Base-by-base conservation (phyloP, 2,888 invertebrate genomes). In the Meteorus colon region DNA sequence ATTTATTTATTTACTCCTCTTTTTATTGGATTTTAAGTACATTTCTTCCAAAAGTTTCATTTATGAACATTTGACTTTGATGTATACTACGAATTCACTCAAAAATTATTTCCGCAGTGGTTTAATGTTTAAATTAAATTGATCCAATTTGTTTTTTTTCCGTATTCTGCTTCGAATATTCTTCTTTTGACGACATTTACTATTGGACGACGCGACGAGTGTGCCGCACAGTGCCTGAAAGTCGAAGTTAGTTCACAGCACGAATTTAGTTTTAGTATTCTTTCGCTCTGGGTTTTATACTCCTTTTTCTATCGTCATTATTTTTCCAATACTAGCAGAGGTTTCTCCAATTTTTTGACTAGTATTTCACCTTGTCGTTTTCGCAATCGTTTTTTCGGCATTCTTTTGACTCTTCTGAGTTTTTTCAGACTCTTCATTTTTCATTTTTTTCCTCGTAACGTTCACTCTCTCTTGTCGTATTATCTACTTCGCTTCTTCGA, bases 401-500 rank as follows among this genome's bases (percentile, higher is more conserved):
- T 59, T 67, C 16, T 31, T 68, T 72, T 73, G 48, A 60, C 68
- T 73, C 66, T 59, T 72, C 60, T 76, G 16, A 4, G 16, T 70
- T 70, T 60, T 55, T 74, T 16, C 65, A 60, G 66, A 55, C 51
- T 60, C 70, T 48, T 37, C 34, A 27, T 74, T 62, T 63, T 67
- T 73, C 78, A 75, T 63, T 79, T 79, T 79, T 74, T 77, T 76
- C 78, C 75, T 74, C 73, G 74, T 78, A 70, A 77, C 79, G 74
- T 68, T 80, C 77, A 79, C 73, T 76, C 74, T 80, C 60, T 60
- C 68, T 62, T 41, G 65, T 73, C 73, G 72, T 62, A 74, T 65
- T 68, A 74, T 82, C 85, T 89, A 89, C 81, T 89, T 88, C 37
- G 88, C 89, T 78, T 88, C 88, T 79, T 87, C 87, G 79, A 89